phyloP scores from a whole-genome alignment of 2,797 vertebrate species.

The Gorsachius magnificus region DNA sequence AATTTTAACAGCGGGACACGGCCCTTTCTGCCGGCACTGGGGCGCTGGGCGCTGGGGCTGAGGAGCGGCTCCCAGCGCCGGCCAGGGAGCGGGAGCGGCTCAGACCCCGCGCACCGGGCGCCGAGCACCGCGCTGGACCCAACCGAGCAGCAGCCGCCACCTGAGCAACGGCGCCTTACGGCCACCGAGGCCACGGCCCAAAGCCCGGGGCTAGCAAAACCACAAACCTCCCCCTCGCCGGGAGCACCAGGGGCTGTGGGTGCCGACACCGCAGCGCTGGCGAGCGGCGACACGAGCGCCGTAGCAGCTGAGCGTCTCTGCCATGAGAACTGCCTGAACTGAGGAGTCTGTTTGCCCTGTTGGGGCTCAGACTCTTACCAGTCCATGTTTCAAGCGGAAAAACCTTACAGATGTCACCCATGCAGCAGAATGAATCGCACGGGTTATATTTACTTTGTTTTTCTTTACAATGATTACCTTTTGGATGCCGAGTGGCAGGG shows the following conservation, averaged over 20 bases:
- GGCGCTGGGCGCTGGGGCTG: rapidly evolving
- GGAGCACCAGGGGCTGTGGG: not conserved
- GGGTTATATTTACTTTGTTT: not conserved
- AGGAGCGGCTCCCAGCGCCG: rapidly evolving
- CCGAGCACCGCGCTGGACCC: rapidly evolving
- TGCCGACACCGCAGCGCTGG: not conserved
- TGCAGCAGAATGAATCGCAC: not conserved
- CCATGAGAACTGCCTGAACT: not conserved
- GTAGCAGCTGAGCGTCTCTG: not conserved
- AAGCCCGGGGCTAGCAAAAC: rapidly evolving
- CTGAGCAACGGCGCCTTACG: rapidly evolving
- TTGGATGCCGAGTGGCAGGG: not conserved
- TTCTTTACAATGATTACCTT: not conserved
- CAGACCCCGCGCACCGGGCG: rapidly evolving
- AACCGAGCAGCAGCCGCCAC: rapidly evolving
- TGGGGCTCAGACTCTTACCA: not conserved
- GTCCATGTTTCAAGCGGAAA: not conserved
- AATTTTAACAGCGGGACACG: rapidly evolving
- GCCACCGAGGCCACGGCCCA: not conserved
- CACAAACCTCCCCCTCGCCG: too few species aligned
- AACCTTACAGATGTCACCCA: not conserved
- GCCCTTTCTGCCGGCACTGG: not conserved
- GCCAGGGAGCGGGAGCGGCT: rapidly evolving
- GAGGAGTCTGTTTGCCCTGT: not conserved
- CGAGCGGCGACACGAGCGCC: rapidly evolving